Evolutionary conservation across 2,113 vertebrate genomes (phyloP).

Genomic region (Hippoglossus stenolepis): DNA sequence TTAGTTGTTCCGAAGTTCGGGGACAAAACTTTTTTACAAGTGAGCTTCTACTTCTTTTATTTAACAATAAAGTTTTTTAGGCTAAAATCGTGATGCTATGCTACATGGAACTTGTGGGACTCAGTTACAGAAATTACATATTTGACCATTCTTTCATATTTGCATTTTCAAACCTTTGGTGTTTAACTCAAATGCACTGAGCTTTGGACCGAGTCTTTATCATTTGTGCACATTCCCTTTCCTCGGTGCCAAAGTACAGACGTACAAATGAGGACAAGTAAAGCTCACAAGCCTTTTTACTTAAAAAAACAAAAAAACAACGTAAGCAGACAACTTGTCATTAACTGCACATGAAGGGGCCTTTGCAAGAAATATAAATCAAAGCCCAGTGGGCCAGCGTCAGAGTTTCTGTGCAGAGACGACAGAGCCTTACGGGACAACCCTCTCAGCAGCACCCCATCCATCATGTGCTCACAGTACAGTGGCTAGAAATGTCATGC

Average conservation of each 20-base stretch:
- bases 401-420: slow-evolving; percentile 34
- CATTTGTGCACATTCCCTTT: neutral
- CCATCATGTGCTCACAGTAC: slow-evolving; percentile 50
- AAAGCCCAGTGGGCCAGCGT: neutral
- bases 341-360: slow-evolving; percentile 20
- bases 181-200: no score
- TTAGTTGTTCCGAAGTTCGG: neutral
- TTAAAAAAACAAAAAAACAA: neutral
- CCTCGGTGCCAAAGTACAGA: neutral
- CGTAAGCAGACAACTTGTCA: slow-evolving; percentile 20
- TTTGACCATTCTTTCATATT: no score
- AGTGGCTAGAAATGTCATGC: slow-evolving; percentile 28
- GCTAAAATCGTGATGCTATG: no score
- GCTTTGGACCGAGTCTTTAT: neutral
- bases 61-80: no score
- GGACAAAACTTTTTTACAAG: neutral
- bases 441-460: slow-evolving; percentile 39
- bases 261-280: neutral
- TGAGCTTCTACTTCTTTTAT: no score
- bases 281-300: neutral
- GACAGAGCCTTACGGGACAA: slow-evolving; percentile 23
- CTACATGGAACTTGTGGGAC: no score
- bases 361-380: neutral
- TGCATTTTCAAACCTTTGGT: no score
- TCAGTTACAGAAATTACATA: no score